Evolutionary conservation across 1,140 invertebrate genomes (phyloP), one percentile per base, ranked within the genome.

Genomic region (Pogonomyrmex barbatus): DNA sequence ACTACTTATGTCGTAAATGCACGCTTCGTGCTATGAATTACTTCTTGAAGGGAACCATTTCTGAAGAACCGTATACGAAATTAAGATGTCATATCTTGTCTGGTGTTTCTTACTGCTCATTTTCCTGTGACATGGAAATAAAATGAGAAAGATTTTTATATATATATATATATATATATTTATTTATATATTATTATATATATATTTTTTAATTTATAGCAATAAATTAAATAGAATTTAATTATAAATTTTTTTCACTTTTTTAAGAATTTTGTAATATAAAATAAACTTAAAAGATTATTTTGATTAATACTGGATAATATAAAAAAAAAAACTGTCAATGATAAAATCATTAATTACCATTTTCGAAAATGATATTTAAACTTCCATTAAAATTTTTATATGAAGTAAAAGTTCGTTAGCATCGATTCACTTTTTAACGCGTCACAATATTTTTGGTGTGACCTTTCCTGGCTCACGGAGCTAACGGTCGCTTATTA

Each of bases 1-100:
- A 70, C 63, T 68, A 54, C 9, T 81, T 45, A 10, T 71, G 50
- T 71, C 78, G 24, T 56, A 81, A 79, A 24, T 81, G 65, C 65
- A 33, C 14, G 24, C 45, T 67, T 52, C 33, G 45, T 45, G 65
- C 24, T 10, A 70, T 81, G 50, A 81, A 81, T 45, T 50, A 24
- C 30, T 56, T 70, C 36, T 70, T 50, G 17, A 68, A 68, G 42
- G n/a, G 42, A 33, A 78, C 3, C 45, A 30, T 12, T 47, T 36
- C 30, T 36, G 30, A 78, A 6, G 42, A 50, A 65, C 33, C 24
- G 45, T n/a, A 33, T 42, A 10, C 58, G 17, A 24, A 78, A 65
- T 65, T 78, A 65, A 39, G 17, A 9, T 42, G 24, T 50, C n/a
- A 68, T 6, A 2, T 75, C 50, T 39, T n/a, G 42, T 14, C 42